Evolutionary conservation across 2,113 vertebrate genomes (phyloP).

Genomic region (Urocynchramus pylzowi): DNA sequence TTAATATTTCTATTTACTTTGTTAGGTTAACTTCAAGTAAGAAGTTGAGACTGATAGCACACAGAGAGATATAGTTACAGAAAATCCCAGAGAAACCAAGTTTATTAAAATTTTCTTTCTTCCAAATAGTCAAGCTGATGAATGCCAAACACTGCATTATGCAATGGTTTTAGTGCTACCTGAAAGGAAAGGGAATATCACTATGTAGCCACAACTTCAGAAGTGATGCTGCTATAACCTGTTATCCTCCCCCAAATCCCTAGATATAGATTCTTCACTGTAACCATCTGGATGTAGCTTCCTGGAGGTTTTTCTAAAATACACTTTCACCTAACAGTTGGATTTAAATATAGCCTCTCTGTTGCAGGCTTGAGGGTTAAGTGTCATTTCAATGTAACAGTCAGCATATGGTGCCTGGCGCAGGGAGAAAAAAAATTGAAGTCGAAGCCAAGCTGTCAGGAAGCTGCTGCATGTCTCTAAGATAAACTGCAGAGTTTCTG

Average conservation of each 20-base stretch:
- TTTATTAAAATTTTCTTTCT: neutral
- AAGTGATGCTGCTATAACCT: neutral
- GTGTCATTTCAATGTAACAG: slow-evolving; percentile 13
- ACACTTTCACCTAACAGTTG: slow-evolving; percentile 24
- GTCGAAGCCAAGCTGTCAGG: slow-evolving; percentile 20
- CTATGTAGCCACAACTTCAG: neutral
- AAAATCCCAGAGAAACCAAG: neutral
- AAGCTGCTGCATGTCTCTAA: neutral
- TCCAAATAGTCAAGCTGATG: neutral
- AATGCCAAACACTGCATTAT: neutral
- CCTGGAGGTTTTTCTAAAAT: neutral
- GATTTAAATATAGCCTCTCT: slow-evolving; percentile 48
- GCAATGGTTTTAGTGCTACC: neutral
- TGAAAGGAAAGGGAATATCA: neutral
- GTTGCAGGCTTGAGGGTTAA: neutral
- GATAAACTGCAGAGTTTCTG: neutral
- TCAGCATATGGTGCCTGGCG: slow-evolving; percentile 23
- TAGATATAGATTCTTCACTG: neutral
- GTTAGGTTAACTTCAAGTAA: neutral
- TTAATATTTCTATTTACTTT: neutral
- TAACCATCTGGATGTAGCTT: neutral
- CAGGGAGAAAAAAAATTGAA: neutral
- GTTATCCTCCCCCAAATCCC: neutral
- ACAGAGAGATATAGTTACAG: neutral
- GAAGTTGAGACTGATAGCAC: neutral